Evolutionary conservation across 2,888 invertebrate genomes (phyloP), one percentile per base, ranked within the genome.

Genomic region (Chymomyza caudatula): DNA sequence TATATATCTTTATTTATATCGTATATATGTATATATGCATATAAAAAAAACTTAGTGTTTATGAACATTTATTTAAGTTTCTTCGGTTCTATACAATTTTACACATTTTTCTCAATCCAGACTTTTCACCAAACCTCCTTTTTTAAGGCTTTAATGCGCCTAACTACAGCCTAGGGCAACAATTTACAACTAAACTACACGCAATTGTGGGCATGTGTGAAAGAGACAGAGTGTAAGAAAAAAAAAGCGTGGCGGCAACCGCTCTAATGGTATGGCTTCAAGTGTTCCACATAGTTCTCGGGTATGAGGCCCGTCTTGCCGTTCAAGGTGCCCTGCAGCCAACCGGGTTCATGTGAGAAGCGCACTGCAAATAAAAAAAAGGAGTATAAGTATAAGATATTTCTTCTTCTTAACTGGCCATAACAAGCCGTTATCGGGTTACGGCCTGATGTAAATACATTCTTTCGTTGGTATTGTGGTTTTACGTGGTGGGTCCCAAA

Each of bases 261-360:
- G 44, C 25, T 61, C 22, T 81, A 86, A 69, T 88, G 87, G 82
- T 89, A 90, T 73, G 89, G 87, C 87, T 90, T 90, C 69, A 90
- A 82, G 73, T 90, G 90, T 92, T 98, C 97, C 65, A 98, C 97
- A 91, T 98, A 98, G 92, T 98, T 98, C 91, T 97, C 97, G 70
- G 98, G 98, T 91, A 98, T 96, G 74, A 98, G 93, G 57, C 98
- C 98, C 56, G 94, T 95, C 91, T 95, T 95, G 67, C 98, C 98
- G 91, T 96, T 95, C 77, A 98, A 92, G 60, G 96, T 95, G 74
- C 99, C 99, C 90, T 98, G 97, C 87, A 99, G 92, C 99, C 99
- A 99, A 79, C 99, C 98, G 19, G 98, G 98, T 91, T 99, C 99
- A 88, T 96, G 94, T 22, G 98, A 98, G 77, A 94, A 93, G 86